A percentile compares a stretch with the other conserved stretches of the same genome.
Evolutionary conservation across 2,888 invertebrate species (phyloP).

Genomic region (Polyploca ridens): DNA sequence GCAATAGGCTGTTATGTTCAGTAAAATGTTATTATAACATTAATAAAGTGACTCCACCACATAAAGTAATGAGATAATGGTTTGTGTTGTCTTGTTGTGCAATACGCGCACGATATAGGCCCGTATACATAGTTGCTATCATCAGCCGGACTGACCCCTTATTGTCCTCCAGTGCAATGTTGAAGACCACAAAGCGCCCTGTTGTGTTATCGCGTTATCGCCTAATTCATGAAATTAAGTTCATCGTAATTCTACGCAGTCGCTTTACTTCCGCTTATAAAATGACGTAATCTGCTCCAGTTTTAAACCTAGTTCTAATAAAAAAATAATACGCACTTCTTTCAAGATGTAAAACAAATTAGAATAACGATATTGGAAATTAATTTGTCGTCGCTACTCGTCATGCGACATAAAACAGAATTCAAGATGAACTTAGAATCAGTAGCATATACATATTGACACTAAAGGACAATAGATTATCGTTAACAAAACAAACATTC

Average conservation of each 20-base stretch:
- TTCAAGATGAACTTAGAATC: background rate
- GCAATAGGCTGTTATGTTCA: background rate
- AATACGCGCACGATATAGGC: too few species aligned
- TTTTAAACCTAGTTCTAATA: background rate
- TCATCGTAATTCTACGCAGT: background rate
- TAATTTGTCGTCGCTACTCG: background rate
- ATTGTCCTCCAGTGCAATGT: background rate
- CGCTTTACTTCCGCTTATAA: background rate
- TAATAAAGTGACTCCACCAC: background rate
- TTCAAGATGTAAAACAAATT: background rate
- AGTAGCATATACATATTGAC: background rate
- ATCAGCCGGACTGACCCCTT: background rate
- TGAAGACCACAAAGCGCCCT: background rate
- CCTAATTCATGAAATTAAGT: background rate
- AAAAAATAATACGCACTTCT: background rate
- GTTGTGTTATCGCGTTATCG: background rate
- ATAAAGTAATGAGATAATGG: background rate
- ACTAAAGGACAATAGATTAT: background rate
- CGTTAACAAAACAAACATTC: background rate
- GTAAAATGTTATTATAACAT: background rate
- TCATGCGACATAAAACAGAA: background rate
- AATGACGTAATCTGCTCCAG: background rate
- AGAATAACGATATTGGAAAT: background rate
- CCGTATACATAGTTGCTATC: constrained; percentile 2
- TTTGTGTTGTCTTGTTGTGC: background rate